Base-by-base conservation (phyloP, 2,113 vertebrate genomes). In the Triplophysa siluroides region DNA sequence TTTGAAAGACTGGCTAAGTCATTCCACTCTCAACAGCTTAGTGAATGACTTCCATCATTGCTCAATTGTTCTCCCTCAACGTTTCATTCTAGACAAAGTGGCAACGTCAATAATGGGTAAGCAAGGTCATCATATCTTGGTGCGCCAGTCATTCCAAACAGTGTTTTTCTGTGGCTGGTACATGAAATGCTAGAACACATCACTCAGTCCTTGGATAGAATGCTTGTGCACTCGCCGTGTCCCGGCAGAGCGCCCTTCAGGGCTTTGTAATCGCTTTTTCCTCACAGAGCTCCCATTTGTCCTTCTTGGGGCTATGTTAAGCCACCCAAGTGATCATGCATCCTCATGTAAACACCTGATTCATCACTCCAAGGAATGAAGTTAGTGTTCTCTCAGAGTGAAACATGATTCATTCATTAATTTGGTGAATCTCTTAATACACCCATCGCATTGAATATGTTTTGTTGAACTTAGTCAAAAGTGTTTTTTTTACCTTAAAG, bases 341-440 rank as follows among this genome's bases (percentile, higher is more conserved):
- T 78, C 18, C n/a, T 78, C 76, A 74, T 62, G 61, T 29, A 47
- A 64, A 83, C 76, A 79, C 71, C 64, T 79, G 81, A 43, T 56
- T 61, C 70, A 21, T 21, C 50, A 18, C 78, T 74, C 50, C 1
- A 45, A 80, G 69, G 50, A 76, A 60, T 38, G 69, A 7, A 47
- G 18, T 56, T 62, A 29, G 19, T 65, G 69, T 12, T 58, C 24
- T n/a, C 18, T 60, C 38, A 18, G n/a, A 56, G 11, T 33, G n/a
- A 21, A 74, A 8, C 61, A 43, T 56, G 9, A 63, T 64, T 50
- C 7, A 76, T 62, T 65, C 18, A 65, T 47, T 68, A 11, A 45
- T 21, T 60, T 19, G 13, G 24, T 62, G 63, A 45, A 56, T 33
- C 63, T 43, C 33, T 43, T 58, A 70, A 54, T 23, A 56, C 6